Evolutionary conservation across 2,113 vertebrate genomes (phyloP), one percentile per base, ranked within the genome.

Genomic region (Hyaena hyaena): DNA sequence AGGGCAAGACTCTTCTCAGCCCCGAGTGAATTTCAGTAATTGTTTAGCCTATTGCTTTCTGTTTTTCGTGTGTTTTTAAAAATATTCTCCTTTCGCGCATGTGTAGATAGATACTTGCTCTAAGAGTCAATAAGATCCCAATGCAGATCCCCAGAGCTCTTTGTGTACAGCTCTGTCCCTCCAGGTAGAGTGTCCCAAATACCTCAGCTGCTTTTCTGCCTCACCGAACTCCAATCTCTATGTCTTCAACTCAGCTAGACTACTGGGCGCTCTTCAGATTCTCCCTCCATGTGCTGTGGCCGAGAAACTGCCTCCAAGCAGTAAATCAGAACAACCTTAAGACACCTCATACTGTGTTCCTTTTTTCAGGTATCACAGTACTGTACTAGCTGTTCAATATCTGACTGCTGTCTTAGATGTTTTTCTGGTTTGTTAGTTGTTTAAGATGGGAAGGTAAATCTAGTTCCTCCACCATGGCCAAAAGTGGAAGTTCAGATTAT

Each of bases 391-490:
- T 76, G 26, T 43, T 68, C 79, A 84, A 39, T 33, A 19, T 63
- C 61, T 77, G 50, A 43, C n/a, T 93, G 23, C 43, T 31, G 31
- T 83, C 63, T 90, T 86, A 73, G 35, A 43, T 79, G 19, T 53
- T 50, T 80, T 94, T 55, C 66, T 35, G 53, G 81, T 71, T 63
- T 93, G 33, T n/a, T 93, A 63, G 53, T 65, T 96, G n/a, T 45
- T n/a, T 48, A 43, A 65, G 80, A 81, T 48, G 73, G 81, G 55
- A 73, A 73, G 14, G 53, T 35, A 35, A 74, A 65, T 85, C 39
- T 55, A 26, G n/a, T 90, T 80, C 23, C 33, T 53, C 17, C 4
- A 73, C 73, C 17, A 83, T 21, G 65, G 23, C 55, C n/a, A 5
- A 53, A 80, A 58, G 53, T 48, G 48, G n/a, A 80, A 79, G 43